A percentile compares a stretch with the other conserved stretches of the same genome.
Conservation (phyloP, 2,888 invertebrate species). For the Clepsis dumicolana region DNA sequence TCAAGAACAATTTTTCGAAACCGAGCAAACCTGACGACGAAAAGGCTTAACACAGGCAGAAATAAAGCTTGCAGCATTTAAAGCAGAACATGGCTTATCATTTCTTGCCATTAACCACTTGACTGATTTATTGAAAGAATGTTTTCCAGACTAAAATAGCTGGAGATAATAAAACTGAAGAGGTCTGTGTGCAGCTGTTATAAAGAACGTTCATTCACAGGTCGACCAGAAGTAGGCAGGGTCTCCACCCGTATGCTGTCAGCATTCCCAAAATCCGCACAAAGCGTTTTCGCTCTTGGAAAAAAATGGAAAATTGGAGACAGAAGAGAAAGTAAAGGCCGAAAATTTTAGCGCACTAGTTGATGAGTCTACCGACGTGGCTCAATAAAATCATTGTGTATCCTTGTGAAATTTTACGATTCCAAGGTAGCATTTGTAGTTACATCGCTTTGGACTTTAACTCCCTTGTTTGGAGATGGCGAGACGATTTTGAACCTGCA, state of each 20-base stretch:
- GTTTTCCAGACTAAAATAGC: constrained; percentile 27
- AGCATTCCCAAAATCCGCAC: too few species aligned
- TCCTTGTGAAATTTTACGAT: constrained; percentile 23
- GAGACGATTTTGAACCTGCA: constrained; percentile 22
- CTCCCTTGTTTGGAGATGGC: constrained; percentile 29
- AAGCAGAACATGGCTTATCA: constrained; percentile 32
- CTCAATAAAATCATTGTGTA: constrained; percentile 25
- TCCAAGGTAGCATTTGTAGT: too few species aligned
- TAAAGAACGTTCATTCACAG: constrained; percentile 22
- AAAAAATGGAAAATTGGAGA: constrained; percentile 16
- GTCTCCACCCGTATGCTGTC: too few species aligned
- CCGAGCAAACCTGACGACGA: constrained; percentile 8
- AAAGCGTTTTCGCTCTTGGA: too few species aligned
- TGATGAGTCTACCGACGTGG: constrained; percentile 25
- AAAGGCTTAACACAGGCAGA: constrained; percentile 4
- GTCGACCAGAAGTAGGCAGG: too few species aligned
- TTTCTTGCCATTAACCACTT: constrained; percentile 35
- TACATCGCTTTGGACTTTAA: constrained; percentile 28
- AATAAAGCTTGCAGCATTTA: constrained; percentile 33
- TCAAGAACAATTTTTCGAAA: too few species aligned
- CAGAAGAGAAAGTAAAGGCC: not conserved
- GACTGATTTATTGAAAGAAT: constrained; percentile 29
- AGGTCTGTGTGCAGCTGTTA: constrained; percentile 2
- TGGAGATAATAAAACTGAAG: constrained; percentile 14
- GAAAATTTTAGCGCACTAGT: constrained; percentile 23